Evolutionary conservation across 2,888 invertebrate species (phyloP).

Genomic region (Drosophila limbata): DNA sequence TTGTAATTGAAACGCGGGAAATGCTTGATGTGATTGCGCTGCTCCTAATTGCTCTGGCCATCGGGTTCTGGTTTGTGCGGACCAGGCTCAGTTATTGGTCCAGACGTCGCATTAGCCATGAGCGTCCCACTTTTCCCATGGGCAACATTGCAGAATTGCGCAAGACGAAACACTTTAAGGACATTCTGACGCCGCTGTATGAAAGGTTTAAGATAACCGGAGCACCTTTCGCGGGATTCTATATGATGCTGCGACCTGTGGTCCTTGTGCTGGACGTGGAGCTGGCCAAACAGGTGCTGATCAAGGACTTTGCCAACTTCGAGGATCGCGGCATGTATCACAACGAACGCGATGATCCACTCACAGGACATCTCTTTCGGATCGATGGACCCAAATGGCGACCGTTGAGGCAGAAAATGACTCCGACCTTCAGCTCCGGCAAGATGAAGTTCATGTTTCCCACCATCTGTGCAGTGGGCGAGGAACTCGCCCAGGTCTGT

Average conservation of each 20-base stretch:
- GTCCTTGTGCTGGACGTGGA: slow-evolving; percentile 69
- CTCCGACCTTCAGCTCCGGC: slow-evolving; percentile 85
- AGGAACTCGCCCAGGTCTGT: slow-evolving; percentile 49
- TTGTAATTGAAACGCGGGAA: slow-evolving; percentile 44
- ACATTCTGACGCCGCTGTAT: slow-evolving; percentile 66
- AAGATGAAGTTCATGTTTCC: slow-evolving; percentile 86
- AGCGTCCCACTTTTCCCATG: slow-evolving; percentile 61
- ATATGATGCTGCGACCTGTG: slow-evolving; percentile 70
- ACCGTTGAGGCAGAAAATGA: slow-evolving; percentile 84
- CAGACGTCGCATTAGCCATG: slow-evolving; percentile 60
- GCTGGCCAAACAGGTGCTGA: slow-evolving; percentile 67
- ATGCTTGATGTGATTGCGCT: slow-evolving; percentile 70
- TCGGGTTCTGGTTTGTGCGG: slow-evolving; percentile 65
- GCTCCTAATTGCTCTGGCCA: slow-evolving; percentile 52
- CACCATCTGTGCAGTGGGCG: slow-evolving; percentile 69
- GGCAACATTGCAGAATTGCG: slow-evolving; percentile 68
- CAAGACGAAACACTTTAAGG: slow-evolving; percentile 52
- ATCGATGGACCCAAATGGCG: slow-evolving; percentile 84
- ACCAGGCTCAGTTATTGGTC: slow-evolving; percentile 69
- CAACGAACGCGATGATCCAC: slow-evolving; percentile 83
- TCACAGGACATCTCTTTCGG: slow-evolving; percentile 81
- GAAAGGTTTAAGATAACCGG: slow-evolving; percentile 48
- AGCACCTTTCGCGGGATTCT: slow-evolving; percentile 74
- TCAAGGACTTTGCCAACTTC: slow-evolving; percentile 79
- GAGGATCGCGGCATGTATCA: slow-evolving; percentile 79